phyloP scores from a whole-genome alignment of 2,888 invertebrate genomes.

The Zygothrica quintamaculata region DNA sequence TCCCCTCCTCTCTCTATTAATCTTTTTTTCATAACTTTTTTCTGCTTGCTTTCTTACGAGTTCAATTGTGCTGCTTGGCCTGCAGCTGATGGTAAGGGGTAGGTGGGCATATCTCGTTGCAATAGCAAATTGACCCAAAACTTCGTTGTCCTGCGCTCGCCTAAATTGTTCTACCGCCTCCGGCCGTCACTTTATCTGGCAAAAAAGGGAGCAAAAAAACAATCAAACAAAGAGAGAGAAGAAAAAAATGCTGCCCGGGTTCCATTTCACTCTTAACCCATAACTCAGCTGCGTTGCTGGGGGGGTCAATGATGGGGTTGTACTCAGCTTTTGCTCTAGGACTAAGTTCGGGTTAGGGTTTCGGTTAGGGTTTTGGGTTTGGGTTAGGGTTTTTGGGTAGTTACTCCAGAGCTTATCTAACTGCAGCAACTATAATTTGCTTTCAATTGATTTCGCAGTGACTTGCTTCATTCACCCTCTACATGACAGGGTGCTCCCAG shows the following conservation, averaged over 20 bases:
- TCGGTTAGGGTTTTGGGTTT: not conserved
- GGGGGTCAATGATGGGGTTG: conserved; percentile 1
- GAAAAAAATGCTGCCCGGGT: conserved; percentile 28
- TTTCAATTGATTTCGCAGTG: conserved; percentile 75
- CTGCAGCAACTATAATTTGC: conserved; percentile 77
- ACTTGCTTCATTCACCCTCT: conserved; percentile 27
- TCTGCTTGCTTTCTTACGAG: no score
- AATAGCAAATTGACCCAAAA: conserved; percentile 71
- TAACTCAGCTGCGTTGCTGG: conserved; percentile 42
- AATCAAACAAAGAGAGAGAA: not conserved
- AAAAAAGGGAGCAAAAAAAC: conserved; percentile 15
- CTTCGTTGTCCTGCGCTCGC: conserved; percentile 50
- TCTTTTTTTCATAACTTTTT: no score
- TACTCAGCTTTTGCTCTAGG: no score
- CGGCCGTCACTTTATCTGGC: conserved; percentile 46
- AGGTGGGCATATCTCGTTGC: conserved; percentile 37
- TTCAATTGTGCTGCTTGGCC: no score
- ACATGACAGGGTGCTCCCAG: not conserved
- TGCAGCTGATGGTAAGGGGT: no score
- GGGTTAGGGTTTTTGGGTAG: not conserved
- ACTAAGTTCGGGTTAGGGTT: no score
- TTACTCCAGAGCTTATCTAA: conserved; percentile 57
- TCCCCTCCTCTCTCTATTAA: no score
- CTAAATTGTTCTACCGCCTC: conserved; percentile 66
- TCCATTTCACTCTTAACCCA: conserved; percentile 64